A percentile compares a stretch with the other conserved stretches of the same genome.
phyloP scores from a whole-genome alignment of 1,140 invertebrate species.

The Physella acuta region DNA sequence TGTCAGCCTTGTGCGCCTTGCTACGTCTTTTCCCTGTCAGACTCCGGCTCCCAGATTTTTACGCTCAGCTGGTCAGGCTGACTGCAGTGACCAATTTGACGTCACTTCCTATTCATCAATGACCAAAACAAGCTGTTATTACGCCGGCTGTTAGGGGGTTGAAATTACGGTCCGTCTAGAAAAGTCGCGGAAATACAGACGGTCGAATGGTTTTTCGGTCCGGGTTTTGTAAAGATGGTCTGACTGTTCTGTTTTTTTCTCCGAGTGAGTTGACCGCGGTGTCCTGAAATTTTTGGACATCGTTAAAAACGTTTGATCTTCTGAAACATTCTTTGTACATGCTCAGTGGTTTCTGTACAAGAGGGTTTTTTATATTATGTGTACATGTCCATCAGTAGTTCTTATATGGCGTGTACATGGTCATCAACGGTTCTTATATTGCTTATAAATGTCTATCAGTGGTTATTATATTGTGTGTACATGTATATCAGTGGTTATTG shows the following conservation, averaged over 20 bases:
- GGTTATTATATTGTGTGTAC: too few relatives aligned
- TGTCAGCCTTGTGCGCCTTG: background rate
- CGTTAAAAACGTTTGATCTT: too few relatives aligned
- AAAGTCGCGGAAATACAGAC: background rate
- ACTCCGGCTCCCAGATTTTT: background rate
- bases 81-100: constrained; percentile 17
- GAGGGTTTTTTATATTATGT: too few relatives aligned
- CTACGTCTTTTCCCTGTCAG: background rate
- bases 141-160: background rate
- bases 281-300: too few relatives aligned
- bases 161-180: constrained; percentile 1
- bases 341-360: too few relatives aligned
- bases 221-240: background rate
- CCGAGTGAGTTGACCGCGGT: too few relatives aligned
- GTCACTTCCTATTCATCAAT: constrained; percentile 21
- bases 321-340: too few relatives aligned
- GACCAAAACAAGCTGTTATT: background rate
- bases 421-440: too few relatives aligned
- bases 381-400: too few relatives aligned
- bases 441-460: too few relatives aligned
- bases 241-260: constrained; percentile 3
- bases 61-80: background rate
- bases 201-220: constrained; percentile 8
- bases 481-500: too few relatives aligned
- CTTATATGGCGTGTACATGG: too few relatives aligned